These are phyloP conservation scores for Drosophila kepulauana DNA, from an alignment of 1,140 invertebrate species.

Conservation along the genomic window DNA sequence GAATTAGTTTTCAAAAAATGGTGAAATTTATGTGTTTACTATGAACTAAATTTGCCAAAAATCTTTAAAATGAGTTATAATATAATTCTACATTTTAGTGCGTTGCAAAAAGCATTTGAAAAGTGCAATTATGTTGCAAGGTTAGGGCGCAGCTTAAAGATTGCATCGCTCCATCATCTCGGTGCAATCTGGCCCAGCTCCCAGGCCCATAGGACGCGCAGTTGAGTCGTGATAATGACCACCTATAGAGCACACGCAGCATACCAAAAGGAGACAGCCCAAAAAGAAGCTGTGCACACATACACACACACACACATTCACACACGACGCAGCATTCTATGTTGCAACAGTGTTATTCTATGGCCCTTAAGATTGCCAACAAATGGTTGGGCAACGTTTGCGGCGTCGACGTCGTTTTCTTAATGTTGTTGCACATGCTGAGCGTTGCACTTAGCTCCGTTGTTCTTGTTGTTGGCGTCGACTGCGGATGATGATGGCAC, in stretches of 20 bases:
- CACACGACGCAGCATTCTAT: not conserved
- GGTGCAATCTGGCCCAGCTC: slow-evolving; percentile 10
- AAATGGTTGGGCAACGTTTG: slow-evolving; percentile 35
- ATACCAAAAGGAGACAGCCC: slow-evolving; percentile 51
- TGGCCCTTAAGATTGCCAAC: slow-evolving; percentile 45
- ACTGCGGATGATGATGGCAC: slow-evolving; percentile 19
- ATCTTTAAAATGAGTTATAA: not conserved
- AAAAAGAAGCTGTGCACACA: slow-evolving; percentile 48
- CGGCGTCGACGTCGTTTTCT: not conserved
- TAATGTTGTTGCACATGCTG: slow-evolving; percentile 60
- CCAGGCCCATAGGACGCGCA: slow-evolving; percentile 45
- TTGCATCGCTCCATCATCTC: slow-evolving; percentile 40
- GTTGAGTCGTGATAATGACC: slow-evolving; percentile 79
- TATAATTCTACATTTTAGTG: not conserved
- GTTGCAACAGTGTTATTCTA: slow-evolving; percentile 30
- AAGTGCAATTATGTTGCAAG: not conserved
- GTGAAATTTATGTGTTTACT: not conserved
- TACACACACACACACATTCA: slow-evolving; percentile 13
- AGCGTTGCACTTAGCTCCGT: slow-evolving; percentile 62
- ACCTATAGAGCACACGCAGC: slow-evolving; percentile 75
- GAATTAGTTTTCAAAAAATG: no score
- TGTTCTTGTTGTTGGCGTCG: slow-evolving; percentile 9
- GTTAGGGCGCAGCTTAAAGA: slow-evolving; percentile 6
- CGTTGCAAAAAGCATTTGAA: not conserved
- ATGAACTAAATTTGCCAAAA: not conserved